Evolutionary conservation across 1,140 invertebrate species (phyloP), one percentile per base, ranked within the genome.

Genomic region (Platyscapa corneri): DNA sequence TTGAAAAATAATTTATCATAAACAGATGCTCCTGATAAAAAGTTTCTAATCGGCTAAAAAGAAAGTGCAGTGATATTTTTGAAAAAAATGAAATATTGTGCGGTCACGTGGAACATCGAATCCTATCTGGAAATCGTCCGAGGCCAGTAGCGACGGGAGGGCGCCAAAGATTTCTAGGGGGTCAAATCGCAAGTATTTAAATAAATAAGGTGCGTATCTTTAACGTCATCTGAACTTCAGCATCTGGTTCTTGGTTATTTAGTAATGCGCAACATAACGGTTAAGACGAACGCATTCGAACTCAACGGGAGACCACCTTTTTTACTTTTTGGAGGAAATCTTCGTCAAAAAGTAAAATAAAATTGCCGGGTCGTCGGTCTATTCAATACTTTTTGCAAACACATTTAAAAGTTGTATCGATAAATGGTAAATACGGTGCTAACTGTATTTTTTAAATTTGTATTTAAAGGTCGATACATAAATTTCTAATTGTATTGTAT

Each of bases 161-260:
- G 23, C 49, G 27, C 12, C 39, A 0, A 6, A 0, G 8, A 23
- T n/a, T 49, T 23, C n/a, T n/a, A 37, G 60, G 42, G 60, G 56
- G 82, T 77, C 74, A 53, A 83, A 83, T 83, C 32, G 72, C 56
- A 77, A 77, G n/a, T 46, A 56, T 60, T 83, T 67, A n/a, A 67
- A 83, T 53, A 83, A 83, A 83, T 42, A 64, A 83, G 27, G 60
- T 27, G 18, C 7, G 32, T 83, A 83, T 83, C 82, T 20, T 27
- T 27, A 32, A 0, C 14, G 37, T 12, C 82, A 83, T 83, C 82
- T 83, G 42, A 67, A 16, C n/a, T 23, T 60, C 30, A 5, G 56
- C 80, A 82, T 82, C 80, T 74, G 64, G 64, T 39, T 37, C 27
- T 60, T n/a, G 78, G n/a, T n/a, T n/a, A n/a, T n/a, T n/a, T n/a